Conservation (phyloP, 2,113 vertebrate genomes). For the western clawed frog (Xenopus tropicalis) region UCB_Xtro_10.0 CM004451.2:87450001-87450500, state of each 20-base stretch:
- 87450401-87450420: too few species aligned
- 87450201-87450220: constrained; percentile 94
- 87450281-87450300: constrained; percentile 39
- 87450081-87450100: too few species aligned
- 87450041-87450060: too few species aligned
- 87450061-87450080: too few species aligned
- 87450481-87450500: too few species aligned
- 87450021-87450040: too few species aligned
- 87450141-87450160: constrained; percentile 93
- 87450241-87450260: constrained; percentile 95
- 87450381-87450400: too few species aligned
- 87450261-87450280: constrained; percentile 55
- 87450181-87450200: constrained; percentile 97
- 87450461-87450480: too few species aligned
- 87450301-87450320: neutral
- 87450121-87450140: constrained; percentile 96
- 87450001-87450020: too few species aligned
- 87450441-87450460: too few species aligned
- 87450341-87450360: neutral
- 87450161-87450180: constrained; percentile 96
- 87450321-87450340: neutral
- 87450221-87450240: constrained; percentile 93
- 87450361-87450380: neutral
- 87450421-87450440: too few species aligned
- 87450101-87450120: constrained; percentile 86